Percentiles rank a stretch among this genome's conserved stretches.
Evolutionary conservation across 2,888 invertebrate genomes (phyloP).

Genomic region (Bellardia bayeri): DNA sequence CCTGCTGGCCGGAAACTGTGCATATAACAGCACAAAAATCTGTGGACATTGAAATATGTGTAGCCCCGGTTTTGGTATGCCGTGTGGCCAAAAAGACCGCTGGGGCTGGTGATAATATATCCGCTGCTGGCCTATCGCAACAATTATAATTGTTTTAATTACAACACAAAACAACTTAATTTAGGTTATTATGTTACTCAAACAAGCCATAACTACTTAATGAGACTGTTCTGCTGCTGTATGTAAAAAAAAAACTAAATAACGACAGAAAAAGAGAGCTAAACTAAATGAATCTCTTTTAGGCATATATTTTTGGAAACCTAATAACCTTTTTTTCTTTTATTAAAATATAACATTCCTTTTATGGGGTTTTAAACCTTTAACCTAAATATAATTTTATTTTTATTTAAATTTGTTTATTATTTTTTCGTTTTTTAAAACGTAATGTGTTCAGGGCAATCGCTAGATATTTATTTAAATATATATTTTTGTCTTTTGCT

Average conservation of each 20-base stretch:
- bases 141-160: constrained; percentile 84
- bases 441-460: constrained; percentile 54
- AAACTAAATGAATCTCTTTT: constrained; percentile 24
- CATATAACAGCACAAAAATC: constrained; percentile 74
- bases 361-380: background rate
- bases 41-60: constrained; percentile 87
- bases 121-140: constrained; percentile 92
- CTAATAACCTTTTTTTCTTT: background rate
- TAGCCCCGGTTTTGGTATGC: constrained; percentile 93
- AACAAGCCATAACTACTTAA: constrained; percentile 66
- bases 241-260: background rate
- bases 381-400: constrained; percentile 23
- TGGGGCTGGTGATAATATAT: constrained; percentile 95
- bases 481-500: constrained; percentile 50
- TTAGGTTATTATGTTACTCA: constrained; percentile 27
- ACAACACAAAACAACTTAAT: background rate
- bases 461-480: constrained; percentile 40
- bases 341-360: constrained; percentile 30
- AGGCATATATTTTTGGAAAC: constrained; percentile 30
- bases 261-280: background rate
- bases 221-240: constrained; percentile 52
- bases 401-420: background rate
- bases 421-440: constrained; percentile 32
- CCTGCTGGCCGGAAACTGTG: constrained; percentile 91
- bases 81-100: constrained; percentile 92